Conservation (phyloP, 23 tunicate species). For the Botrylloides violaceus region DNA sequence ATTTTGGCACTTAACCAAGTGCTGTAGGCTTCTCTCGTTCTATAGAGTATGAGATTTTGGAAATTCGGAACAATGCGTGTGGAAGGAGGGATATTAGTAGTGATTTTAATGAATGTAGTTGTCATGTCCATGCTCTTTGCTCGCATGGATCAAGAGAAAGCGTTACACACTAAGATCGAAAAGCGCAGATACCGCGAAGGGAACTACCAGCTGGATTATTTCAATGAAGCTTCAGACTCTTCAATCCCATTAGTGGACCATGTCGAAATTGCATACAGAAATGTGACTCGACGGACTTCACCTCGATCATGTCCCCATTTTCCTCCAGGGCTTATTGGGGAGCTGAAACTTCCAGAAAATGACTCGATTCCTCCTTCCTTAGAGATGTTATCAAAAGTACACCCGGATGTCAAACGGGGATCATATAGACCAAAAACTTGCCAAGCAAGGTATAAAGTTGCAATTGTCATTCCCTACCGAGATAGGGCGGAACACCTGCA, state of each 20-base stretch:
- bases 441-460: slow-evolving; percentile 50
- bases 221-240: background rate
- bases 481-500: slow-evolving; percentile 60
- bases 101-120: background rate
- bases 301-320: slow-evolving; percentile 35
- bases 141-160: background rate
- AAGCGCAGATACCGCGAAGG: background rate
- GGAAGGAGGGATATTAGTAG: background rate
- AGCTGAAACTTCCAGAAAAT: slow-evolving; percentile 31
- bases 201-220: background rate
- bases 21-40: no score
- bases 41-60: no score
- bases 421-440: slow-evolving; percentile 45
- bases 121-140: background rate
- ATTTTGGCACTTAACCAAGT: no score
- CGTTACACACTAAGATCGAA: background rate
- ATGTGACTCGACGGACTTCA: background rate
- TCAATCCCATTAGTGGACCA: background rate
- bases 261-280: background rate
- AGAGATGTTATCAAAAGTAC: slow-evolving; percentile 16
- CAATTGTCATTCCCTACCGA: slow-evolving; percentile 82
- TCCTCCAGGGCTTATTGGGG: slow-evolving; percentile 41
- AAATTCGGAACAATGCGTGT: background rate
- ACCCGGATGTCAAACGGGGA: slow-evolving; percentile 38
- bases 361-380: slow-evolving; percentile 23